Evolutionary conservation across 2,113 vertebrate species (phyloP).

Genomic region (Regulus satrapa): DNA sequence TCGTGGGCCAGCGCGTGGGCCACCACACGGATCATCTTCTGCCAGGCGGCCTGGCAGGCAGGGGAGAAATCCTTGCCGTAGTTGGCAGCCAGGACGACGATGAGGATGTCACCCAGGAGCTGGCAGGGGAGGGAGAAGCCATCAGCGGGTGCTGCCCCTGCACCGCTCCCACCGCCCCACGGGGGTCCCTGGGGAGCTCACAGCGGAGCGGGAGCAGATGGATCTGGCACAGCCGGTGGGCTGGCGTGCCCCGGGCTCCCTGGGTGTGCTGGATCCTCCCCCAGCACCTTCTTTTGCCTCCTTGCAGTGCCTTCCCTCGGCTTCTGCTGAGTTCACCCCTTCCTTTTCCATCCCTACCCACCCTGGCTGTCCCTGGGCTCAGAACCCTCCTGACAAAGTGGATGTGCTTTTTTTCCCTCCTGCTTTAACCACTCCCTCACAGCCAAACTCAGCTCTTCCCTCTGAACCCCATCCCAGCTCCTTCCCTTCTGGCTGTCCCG

Average conservation of each 20-base stretch:
- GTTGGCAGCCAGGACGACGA: slow-evolving; percentile 63
- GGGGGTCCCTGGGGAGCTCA: fast-evolving
- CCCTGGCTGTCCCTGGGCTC: neutral
- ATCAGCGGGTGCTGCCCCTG: fast-evolving
- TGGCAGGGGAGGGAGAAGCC: slow-evolving; percentile 32
- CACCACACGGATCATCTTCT: slow-evolving; percentile 80
- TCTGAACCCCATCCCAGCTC: fast-evolving
- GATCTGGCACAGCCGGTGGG: neutral
- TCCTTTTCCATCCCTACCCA: neutral
- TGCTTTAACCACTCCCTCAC: neutral
- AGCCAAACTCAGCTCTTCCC: neutral
- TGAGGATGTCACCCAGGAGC: slow-evolving; percentile 78
- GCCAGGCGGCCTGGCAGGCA: slow-evolving; percentile 54
- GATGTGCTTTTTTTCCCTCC: neutral
- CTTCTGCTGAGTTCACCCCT: neutral
- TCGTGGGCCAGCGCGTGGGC: slow-evolving; percentile 73
- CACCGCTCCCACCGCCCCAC: fast-evolving
- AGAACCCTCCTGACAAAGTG: neutral
- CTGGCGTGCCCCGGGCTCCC: neutral
- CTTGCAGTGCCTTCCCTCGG: neutral
- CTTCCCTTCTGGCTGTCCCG: neutral
- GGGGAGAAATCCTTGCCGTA: slow-evolving; percentile 63
- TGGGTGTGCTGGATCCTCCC: neutral
- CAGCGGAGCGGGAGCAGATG: neutral
- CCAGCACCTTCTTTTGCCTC: neutral